Evolutionary conservation across 2,797 vertebrate species (phyloP).

Genomic region (Hemitrygon akajei): DNA sequence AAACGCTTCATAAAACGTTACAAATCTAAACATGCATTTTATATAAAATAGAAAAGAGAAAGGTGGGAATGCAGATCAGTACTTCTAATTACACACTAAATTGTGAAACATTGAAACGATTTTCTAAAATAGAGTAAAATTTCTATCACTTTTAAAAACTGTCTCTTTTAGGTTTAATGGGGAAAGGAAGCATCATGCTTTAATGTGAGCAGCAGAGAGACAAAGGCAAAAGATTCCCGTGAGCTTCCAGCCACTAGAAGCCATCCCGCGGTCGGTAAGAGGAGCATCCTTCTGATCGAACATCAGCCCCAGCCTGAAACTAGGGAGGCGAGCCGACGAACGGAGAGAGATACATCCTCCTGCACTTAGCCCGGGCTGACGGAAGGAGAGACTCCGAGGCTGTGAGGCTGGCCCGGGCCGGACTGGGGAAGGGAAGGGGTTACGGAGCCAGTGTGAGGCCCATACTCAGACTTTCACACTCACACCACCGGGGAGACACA

Average conservation of each 20-base stretch:
- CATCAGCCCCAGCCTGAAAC: background rate
- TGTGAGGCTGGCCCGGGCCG: too few relatives aligned
- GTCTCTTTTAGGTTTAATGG: background rate
- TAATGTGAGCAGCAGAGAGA: background rate
- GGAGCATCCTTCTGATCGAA: too few relatives aligned
- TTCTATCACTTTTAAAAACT: background rate
- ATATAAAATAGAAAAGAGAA: background rate
- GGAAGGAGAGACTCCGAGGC: background rate
- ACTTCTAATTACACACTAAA: background rate
- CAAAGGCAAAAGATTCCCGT: background rate
- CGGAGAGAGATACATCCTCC: background rate
- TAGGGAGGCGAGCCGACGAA: background rate
- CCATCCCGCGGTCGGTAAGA: background rate
- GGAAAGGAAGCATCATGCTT: background rate
- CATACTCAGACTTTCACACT: slow-evolving; percentile 7
- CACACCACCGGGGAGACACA: background rate
- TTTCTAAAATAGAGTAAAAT: background rate
- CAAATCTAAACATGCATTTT: background rate
- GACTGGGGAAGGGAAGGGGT: background rate
- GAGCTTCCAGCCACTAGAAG: background rate
- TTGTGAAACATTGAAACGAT: background rate
- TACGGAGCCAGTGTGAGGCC: background rate
- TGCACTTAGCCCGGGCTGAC: background rate
- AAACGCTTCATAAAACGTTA: background rate
- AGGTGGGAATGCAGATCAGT: background rate